These are phyloP conservation scores for Frieseomelitta varia DNA, from an alignment of 1,140 invertebrate species.

Conservation along the genomic window DNA sequence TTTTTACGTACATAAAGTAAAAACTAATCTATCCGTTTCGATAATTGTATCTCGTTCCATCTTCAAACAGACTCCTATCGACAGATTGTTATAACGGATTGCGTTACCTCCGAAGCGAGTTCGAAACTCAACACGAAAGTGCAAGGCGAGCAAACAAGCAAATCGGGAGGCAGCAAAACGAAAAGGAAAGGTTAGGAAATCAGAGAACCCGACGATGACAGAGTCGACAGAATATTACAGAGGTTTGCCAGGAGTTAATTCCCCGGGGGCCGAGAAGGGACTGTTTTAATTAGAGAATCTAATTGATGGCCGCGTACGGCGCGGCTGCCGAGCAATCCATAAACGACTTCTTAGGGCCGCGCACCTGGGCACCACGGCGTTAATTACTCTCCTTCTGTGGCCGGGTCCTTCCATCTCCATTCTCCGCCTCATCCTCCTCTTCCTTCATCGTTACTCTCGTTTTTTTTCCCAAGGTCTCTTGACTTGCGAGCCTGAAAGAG, in stretches of 20 bases:
- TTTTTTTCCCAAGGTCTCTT: slow-evolving; percentile 44
- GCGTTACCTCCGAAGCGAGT: slow-evolving; percentile 1
- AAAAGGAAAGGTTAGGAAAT: neutral
- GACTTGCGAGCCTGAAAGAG: slow-evolving; percentile 30
- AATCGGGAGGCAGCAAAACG: neutral
- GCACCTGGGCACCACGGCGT: slow-evolving; percentile 69
- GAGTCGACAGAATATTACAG: slow-evolving; percentile 56
- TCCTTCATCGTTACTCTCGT: neutral
- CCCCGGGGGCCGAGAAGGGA: slow-evolving; percentile 49
- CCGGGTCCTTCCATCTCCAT: slow-evolving; percentile 54
- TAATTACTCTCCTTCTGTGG: slow-evolving; percentile 74
- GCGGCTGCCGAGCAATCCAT: slow-evolving; percentile 64
- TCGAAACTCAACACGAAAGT: neutral
- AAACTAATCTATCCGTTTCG: too few relatives aligned
- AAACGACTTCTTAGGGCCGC: slow-evolving; percentile 71
- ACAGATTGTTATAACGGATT: neutral
- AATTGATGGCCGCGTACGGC: slow-evolving; percentile 68
- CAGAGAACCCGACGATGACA: slow-evolving; percentile 53
- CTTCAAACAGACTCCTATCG: neutral
- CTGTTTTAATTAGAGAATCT: slow-evolving; percentile 74
- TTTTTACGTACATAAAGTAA: too few relatives aligned
- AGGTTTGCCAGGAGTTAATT: slow-evolving; percentile 57
- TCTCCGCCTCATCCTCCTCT: neutral
- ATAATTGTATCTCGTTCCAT: neutral
- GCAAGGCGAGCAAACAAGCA: too few relatives aligned